Percentiles rank a stretch among this genome's conserved stretches.
phyloP scores from a whole-genome alignment of 1,140 invertebrate species.

The Pogonomyrmex californicus region DNA sequence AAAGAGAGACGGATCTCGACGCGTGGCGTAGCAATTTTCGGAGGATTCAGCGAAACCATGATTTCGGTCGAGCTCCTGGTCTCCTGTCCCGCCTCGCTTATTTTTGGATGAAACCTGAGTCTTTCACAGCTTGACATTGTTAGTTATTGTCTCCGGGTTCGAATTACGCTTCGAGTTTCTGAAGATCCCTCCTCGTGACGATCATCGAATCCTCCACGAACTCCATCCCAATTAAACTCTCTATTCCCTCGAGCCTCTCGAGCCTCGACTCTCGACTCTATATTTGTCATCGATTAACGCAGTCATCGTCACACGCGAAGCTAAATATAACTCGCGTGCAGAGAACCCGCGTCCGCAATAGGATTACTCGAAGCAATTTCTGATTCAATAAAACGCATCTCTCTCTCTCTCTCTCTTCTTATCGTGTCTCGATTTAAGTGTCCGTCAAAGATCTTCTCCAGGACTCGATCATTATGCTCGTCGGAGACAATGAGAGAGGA shows the following conservation, averaged over 20 bases:
- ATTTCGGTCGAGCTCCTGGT: not conserved
- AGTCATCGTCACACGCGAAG: not conserved
- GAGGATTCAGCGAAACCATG: not conserved
- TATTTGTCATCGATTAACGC: slow-evolving; percentile 37
- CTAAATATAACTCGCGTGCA: slow-evolving; percentile 11
- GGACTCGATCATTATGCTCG: slow-evolving; percentile 1
- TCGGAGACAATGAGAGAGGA: slow-evolving; percentile 32
- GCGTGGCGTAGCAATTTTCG: not conserved
- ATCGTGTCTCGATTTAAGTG: not conserved
- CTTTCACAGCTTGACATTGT: not conserved
- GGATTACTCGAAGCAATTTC: not conserved
- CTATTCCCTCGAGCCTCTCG: not conserved
- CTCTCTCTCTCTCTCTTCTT: not conserved
- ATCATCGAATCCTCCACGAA: not conserved
- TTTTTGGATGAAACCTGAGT: slow-evolving; percentile 20
- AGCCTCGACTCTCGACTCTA: not conserved
- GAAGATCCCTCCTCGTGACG: not conserved
- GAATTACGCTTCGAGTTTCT: not conserved
- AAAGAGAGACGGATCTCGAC: not conserved
- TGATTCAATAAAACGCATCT: not conserved
- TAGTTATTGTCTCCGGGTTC: not conserved
- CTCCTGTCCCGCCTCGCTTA: not conserved
- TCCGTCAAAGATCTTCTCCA: too few relatives aligned
- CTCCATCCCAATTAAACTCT: not conserved
- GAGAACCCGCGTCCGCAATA: not conserved